A percentile compares a stretch with the other conserved stretches of the same genome.
Conservation (phyloP, 1,140 invertebrate species). For the Bombyx mori region DNA sequence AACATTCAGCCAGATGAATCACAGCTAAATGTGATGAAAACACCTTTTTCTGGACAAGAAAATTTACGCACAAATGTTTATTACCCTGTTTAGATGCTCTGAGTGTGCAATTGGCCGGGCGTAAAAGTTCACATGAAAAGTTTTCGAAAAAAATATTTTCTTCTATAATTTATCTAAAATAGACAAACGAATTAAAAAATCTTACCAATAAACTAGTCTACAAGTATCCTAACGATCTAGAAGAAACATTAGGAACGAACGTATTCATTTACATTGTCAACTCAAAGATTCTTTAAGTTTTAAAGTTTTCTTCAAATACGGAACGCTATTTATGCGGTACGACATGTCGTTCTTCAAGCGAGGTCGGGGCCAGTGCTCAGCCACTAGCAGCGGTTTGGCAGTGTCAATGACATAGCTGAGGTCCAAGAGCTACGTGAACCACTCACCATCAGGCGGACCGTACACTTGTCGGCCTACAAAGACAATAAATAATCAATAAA, state of each 20-base stretch:
- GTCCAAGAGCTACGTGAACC: too few relatives aligned
- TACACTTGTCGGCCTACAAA: too few relatives aligned
- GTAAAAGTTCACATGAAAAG: constrained; percentile 3
- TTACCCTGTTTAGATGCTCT: not conserved
- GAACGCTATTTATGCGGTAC: constrained; percentile 9
- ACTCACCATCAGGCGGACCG: too few relatives aligned
- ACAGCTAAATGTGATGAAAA: constrained; percentile 3
- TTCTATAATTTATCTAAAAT: constrained; percentile 6
- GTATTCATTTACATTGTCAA: constrained; percentile 6
- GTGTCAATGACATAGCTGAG: too few relatives aligned
- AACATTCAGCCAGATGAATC: not conserved
- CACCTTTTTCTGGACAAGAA: not conserved
- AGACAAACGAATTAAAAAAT: constrained; percentile 4
- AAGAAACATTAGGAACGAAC: constrained; percentile 5
- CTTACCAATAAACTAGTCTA: constrained; percentile 6
- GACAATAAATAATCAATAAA: too few relatives aligned
- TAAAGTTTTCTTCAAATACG: not conserved
- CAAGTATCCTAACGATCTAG: constrained; percentile 7
- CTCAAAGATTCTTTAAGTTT: constrained; percentile 2
- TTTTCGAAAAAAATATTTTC: constrained; percentile 1
- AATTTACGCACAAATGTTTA: not conserved
- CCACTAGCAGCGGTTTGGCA: too few relatives aligned
- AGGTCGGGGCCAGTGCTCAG: too few relatives aligned
- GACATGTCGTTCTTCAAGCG: too few relatives aligned
- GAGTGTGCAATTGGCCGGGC: constrained; percentile 3